phyloP scores from a whole-genome alignment of 2,888 invertebrate species.

The Chymomyza amoena region DNA sequence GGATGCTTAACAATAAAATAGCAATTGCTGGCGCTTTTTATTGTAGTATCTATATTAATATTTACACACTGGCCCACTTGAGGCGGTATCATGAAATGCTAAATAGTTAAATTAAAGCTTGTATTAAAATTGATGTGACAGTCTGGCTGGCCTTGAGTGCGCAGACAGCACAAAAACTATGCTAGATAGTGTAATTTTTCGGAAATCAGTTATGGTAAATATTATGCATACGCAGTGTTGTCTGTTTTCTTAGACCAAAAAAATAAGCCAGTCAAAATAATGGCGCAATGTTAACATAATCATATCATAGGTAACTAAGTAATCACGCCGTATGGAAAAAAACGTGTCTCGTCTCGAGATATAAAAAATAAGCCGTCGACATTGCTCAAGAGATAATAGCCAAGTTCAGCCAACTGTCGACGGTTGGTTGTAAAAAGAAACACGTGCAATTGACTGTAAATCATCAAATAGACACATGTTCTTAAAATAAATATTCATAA shows the following conservation, averaged over 20 bases:
- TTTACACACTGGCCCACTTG: background rate
- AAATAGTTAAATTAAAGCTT: background rate
- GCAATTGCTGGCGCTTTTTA: background rate
- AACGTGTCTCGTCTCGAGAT: background rate
- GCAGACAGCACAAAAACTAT: background rate
- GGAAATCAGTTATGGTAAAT: background rate
- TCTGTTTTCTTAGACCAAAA: background rate
- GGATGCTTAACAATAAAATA: background rate
- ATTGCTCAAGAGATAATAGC: background rate
- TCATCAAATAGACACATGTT: constrained; percentile 51
- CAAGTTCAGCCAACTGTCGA: constrained; percentile 28
- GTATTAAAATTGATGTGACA: background rate
- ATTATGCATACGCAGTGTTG: background rate
- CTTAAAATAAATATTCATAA: constrained; percentile 29
- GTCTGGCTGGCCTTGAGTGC: background rate
- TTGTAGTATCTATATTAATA: background rate
- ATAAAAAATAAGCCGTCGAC: constrained; percentile 25
- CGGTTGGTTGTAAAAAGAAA: constrained; percentile 32
- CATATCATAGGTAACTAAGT: background rate
- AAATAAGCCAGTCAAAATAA: background rate
- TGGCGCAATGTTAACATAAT: background rate
- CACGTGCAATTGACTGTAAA: constrained; percentile 55
- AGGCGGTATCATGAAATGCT: background rate
- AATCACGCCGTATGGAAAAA: constrained; percentile 24
- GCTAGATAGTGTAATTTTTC: background rate